phyloP scores from a whole-genome alignment of 2,888 invertebrate genomes.

The Drosophila diplacantha region DNA sequence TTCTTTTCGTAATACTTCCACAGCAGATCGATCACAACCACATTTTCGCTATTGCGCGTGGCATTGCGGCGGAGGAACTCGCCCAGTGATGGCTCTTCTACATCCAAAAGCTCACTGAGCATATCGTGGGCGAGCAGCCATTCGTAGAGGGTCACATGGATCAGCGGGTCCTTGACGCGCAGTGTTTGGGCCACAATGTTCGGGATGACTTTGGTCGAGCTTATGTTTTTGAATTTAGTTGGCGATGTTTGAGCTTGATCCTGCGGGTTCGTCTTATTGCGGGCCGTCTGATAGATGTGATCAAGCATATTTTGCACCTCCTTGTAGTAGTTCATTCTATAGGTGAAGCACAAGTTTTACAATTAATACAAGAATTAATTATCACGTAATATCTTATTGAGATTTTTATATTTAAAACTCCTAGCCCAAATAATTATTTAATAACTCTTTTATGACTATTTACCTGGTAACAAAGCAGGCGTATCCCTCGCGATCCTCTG shows the following conservation, averaged over 20 bases:
- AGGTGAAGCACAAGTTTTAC: not conserved
- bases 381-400: too few species aligned
- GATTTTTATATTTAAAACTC: too few species aligned
- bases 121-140: constrained; percentile 92
- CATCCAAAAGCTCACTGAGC: constrained; percentile 82
- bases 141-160: constrained; percentile 94
- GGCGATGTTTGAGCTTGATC: constrained; percentile 47
- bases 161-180: constrained; percentile 88
- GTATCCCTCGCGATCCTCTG: constrained; percentile 90
- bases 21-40: constrained; percentile 86
- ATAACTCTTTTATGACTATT: not conserved
- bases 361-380: not conserved
- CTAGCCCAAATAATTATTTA: not conserved
- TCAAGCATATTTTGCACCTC: constrained; percentile 89
- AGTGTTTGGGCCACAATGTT: constrained; percentile 84
- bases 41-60: constrained; percentile 80
- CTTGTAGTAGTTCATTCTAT: constrained; percentile 92
- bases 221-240: not conserved
- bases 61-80: constrained; percentile 78
- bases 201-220: constrained; percentile 73
- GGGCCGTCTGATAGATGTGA: constrained; percentile 75
- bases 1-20: constrained; percentile 98
- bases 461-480: constrained; percentile 83
- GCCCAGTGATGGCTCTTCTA: constrained; percentile 79
- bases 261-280: constrained; percentile 67